These are phyloP conservation scores for Amphiduros pacificus DNA, from an alignment of 2,888 invertebrate genomes.

Conservation along the genomic window DNA sequence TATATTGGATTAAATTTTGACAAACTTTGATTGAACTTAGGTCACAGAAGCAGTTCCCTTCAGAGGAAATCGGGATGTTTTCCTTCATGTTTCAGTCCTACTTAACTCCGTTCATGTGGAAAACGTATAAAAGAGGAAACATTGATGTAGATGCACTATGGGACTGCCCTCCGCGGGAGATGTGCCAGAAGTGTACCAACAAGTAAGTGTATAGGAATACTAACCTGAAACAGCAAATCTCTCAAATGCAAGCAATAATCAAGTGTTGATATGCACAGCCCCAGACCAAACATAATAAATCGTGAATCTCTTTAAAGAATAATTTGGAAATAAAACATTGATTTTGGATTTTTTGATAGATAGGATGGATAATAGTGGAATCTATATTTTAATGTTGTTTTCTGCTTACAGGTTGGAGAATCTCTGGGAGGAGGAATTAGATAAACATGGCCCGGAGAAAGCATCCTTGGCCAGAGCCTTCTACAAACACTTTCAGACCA, in stretches of 20 bases:
- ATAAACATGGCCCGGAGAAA: constrained; percentile 58
- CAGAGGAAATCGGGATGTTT: not conserved
- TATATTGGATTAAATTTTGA: no score
- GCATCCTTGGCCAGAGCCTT: constrained; percentile 63
- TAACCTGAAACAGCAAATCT: no score
- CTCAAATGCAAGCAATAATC: no score
- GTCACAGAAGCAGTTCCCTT: not conserved
- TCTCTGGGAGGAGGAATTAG: constrained; percentile 64
- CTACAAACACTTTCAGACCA: constrained; percentile 63
- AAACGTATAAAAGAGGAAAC: not conserved
- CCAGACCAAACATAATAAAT: no score
- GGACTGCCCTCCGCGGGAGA: not conserved
- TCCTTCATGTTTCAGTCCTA: not conserved
- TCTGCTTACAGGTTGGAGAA: constrained; percentile 59
- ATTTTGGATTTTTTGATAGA: no score
- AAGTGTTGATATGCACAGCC: no score
- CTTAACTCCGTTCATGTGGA: not conserved
- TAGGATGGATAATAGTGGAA: no score
- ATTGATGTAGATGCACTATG: not conserved
- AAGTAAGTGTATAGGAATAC: not conserved
- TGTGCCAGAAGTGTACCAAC: not conserved
- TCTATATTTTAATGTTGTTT: not conserved
- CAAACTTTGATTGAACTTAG: no score
- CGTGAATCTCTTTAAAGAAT: no score
- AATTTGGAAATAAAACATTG: no score